phyloP scores from a whole-genome alignment of 2,888 invertebrate genomes.

The Melipona beecheii region DNA sequence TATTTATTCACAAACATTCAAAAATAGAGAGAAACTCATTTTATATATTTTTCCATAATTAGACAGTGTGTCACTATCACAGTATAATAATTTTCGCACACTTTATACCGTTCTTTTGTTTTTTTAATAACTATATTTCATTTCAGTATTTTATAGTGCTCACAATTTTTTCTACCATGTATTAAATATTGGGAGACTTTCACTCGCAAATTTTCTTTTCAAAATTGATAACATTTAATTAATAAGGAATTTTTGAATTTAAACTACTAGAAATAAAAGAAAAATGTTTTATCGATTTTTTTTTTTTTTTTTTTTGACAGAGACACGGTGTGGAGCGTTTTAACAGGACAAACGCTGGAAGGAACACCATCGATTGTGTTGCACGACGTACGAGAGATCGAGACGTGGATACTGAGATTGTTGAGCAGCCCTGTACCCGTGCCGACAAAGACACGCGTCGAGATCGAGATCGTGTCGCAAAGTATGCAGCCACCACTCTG shows the following conservation, averaged over 20 bases:
- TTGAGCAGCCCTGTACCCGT: slow-evolving; percentile 99
- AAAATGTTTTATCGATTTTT: not conserved
- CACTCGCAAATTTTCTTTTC: no score
- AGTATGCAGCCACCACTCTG: slow-evolving; percentile 93
- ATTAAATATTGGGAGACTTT: no score
- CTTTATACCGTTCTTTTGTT: no score
- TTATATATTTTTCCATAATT: no score
- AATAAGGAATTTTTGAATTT: no score
- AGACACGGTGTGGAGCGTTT: slow-evolving; percentile 98
- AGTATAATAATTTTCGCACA: no score
- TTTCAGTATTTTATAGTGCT: no score
- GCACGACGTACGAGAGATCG: slow-evolving; percentile 98
- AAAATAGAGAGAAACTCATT: not conserved
- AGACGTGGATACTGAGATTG: slow-evolving; percentile 98
- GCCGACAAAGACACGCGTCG: slow-evolving; percentile 93
- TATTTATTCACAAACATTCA: not conserved
- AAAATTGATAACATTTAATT: no score
- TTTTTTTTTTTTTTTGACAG: slow-evolving; percentile 84
- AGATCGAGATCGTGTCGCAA: slow-evolving; percentile 93
- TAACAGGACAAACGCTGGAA: slow-evolving; percentile 93
- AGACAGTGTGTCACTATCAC: no score
- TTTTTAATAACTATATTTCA: no score
- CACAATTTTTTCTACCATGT: no score
- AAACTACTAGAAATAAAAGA: not conserved
- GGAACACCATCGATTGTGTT: slow-evolving; percentile 94